Evolutionary conservation across 2,113 vertebrate species (phyloP), one percentile per base, ranked within the genome.

Genomic region (Odocoileus hemionus): DNA sequence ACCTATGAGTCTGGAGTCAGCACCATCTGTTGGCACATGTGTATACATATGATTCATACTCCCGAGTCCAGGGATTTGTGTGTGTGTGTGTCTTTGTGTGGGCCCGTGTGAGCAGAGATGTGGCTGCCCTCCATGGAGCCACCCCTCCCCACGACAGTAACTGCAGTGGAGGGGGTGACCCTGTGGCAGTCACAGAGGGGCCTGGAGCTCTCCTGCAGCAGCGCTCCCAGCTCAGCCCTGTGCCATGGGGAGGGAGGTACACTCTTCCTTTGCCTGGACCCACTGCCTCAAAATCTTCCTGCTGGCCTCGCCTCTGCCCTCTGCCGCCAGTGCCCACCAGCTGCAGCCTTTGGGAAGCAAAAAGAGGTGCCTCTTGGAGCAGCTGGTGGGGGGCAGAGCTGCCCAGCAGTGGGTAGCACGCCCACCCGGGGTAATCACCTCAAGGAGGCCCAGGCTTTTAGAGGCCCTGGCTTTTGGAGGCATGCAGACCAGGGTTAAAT

Each of bases 11-110:
- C n/a, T 36, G 39, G 30, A 50, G 76, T 21, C 2, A 3, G 80
- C 33, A 4, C 28, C 14, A 8, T 84, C 45, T 55, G 17, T 5
- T 13, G 26, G 13, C 7, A 55, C 30, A 26, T 6, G 4, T 43
- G 12, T 47, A 52, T 1, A 4, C 8, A 10, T 3, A 19, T 0
- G 1, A 47, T 0, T 11, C 5, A 12, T 3, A 33, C 50, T 79
- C 55, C 83, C 6, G 3, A 16, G 55, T 6, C n/a, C 11, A 19
- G 45, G 17, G n/a, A 23, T 45, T 11, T n/a, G 16, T 45, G 79
- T 23, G 33, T 8, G 5, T 17, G 43, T 12, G n/a, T 8, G 21
- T 39, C 10, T 70, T 4, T 43, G 39, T 14, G 60, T 17, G 86
- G 55, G 14, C n/a, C 76, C 6, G 2, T 21, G 25, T 17, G 28